A percentile compares a stretch with the other conserved stretches of the same genome.
Conservation (phyloP, 2,113 vertebrate species). For the Columba livia region DNA sequence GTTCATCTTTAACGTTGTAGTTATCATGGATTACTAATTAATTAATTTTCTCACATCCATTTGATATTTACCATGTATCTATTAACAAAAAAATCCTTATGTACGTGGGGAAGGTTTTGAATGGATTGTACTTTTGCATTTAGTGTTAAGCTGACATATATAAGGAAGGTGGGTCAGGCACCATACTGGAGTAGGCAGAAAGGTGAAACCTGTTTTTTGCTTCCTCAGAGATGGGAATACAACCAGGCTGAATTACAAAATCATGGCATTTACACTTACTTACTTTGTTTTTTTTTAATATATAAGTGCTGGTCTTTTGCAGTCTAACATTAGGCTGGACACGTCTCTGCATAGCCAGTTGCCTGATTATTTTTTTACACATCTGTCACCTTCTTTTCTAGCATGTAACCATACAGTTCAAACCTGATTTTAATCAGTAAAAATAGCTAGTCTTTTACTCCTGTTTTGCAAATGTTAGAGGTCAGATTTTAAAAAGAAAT, state of each 20-base stretch:
- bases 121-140: rapidly evolving
- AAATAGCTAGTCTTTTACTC: neutral
- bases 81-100: neutral
- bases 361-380: neutral
- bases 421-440: neutral
- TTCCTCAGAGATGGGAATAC: neutral
- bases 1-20: neutral
- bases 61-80: neutral
- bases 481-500: neutral
- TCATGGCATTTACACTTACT: neutral
- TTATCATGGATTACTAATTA: neutral
- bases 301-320: neutral
- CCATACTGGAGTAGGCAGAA: neutral
- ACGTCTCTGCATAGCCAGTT: neutral
- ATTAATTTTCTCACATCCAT: neutral
- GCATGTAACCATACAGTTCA: neutral
- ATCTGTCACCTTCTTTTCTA: neutral
- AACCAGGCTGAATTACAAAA: neutral
- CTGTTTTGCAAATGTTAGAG: neutral
- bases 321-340: neutral
- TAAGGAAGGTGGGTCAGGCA: neutral
- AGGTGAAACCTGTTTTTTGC: neutral
- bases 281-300: neutral
- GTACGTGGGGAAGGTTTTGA: neutral
- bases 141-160: neutral